A percentile compares a stretch with the other conserved stretches of the same genome.
Evolutionary conservation across 2,113 vertebrate genomes (phyloP).

Genomic region (Pterophyllum scalare): DNA sequence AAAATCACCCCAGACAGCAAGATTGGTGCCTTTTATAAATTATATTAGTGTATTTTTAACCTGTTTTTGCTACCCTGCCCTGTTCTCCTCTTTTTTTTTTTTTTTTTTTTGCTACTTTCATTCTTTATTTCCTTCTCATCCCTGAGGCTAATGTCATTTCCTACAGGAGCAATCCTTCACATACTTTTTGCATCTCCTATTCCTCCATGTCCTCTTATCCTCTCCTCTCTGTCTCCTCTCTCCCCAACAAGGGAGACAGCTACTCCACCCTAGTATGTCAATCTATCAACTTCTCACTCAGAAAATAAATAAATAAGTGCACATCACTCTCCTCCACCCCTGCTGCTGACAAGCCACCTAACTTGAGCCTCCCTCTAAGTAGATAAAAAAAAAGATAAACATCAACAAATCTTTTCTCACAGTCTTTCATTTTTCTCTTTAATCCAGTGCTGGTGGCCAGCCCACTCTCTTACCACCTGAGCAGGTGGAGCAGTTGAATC

Average conservation of each 20-base stretch:
- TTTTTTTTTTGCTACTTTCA: constrained; percentile 2
- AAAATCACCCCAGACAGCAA: not conserved
- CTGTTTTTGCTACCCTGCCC: constrained; percentile 9
- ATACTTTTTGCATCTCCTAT: constrained; percentile 1
- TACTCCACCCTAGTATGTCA: constrained; percentile 35
- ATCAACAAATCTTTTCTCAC: not conserved
- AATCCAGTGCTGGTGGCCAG: constrained; percentile 88
- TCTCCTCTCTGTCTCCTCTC: constrained; percentile 19
- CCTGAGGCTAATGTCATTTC: constrained; percentile 54
- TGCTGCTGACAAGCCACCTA: constrained; percentile 18
- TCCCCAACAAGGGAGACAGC: constrained; percentile 20
- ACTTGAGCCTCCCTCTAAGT: not conserved
- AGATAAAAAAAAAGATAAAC: constrained; percentile 1
- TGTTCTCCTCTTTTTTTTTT: not conserved
- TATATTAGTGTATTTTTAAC: not conserved
- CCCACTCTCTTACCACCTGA: constrained; percentile 91
- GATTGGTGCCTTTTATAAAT: not conserved
- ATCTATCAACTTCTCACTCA: constrained; percentile 39
- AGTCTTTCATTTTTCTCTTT: not conserved
- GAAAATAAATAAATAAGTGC: constrained; percentile 4
- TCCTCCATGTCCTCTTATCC: constrained; percentile 18
- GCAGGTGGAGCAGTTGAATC: constrained; percentile 90
- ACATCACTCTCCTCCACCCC: not conserved
- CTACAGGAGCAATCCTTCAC: constrained; percentile 22
- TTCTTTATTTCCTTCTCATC: constrained; percentile 26